Base-by-base conservation (phyloP, 1,140 invertebrate species). In the Conus ventricosus region DNA sequence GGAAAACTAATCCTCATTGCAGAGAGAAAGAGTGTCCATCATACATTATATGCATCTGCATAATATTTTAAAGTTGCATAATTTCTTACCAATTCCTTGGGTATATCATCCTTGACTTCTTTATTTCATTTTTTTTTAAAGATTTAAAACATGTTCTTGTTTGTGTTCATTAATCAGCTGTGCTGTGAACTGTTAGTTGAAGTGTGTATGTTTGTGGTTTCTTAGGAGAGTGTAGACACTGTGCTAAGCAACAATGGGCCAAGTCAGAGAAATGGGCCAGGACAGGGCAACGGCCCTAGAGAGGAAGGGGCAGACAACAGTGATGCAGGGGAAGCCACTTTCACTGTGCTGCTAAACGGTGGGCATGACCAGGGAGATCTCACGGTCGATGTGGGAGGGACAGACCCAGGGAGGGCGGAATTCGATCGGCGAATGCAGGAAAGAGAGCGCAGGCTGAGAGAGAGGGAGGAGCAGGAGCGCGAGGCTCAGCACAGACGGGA, bases 381-480 rank as follows among this genome's bases (percentile, higher is more conserved):
- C 13, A 51, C 8, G 11, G 13, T 39, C 63, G 17, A 25, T 11
- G 20, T 8, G 0, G 53, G 39, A 71, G 27, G 25, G 4, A 23
- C 6, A 7, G 71, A 75, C 20, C 13, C 11, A 20, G 27, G 27
- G 5, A 75, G 53, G 71, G 84, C 13, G 0, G 63, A 85, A 11
- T 85, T 75, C 15, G 63, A 51, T 20, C 27, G 71, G 27, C 25
- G 84, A 5, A 75, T 75, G 84, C 8, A 87, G 75, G 75, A 80
- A 27, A 75, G 85, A 27, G 71, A 78, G 23, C 85, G 67, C 5
- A 51, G 23, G 71, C 53, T 78, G 71, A 23, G 75, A 87, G 75
- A 87, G 54, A 78, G 85, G n/a, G 71, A 87, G 71, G 27, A 78
- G 25, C 17, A 88, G 10, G 88, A 88, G 63, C 54, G 76, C 3